Conservation (phyloP, 2,888 invertebrate genomes). For the Pseudococcus viburni region DNA sequence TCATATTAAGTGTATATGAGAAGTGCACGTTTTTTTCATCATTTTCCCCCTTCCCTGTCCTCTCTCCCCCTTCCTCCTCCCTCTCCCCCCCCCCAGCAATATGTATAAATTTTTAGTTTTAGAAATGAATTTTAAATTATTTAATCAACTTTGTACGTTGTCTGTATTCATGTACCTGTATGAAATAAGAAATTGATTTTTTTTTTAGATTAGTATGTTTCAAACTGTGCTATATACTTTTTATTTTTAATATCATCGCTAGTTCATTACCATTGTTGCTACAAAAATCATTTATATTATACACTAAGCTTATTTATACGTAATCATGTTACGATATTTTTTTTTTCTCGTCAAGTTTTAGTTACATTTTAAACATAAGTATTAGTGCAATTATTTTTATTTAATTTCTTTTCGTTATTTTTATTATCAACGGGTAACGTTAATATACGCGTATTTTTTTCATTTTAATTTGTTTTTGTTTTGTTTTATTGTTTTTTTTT, state of each 20-base stretch:
- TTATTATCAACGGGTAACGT: conserved; percentile 51
- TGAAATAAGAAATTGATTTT: conserved; percentile 35
- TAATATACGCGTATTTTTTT: conserved; percentile 51
- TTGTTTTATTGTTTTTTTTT: conserved; percentile 53
- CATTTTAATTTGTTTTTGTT: conserved; percentile 42
- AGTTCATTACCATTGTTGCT: conserved; percentile 61
- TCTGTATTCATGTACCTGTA: conserved; percentile 58
- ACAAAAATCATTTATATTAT: conserved; percentile 55
- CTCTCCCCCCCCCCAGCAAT: neutral
- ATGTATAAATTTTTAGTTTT: conserved; percentile 54
- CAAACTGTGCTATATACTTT: conserved; percentile 44
- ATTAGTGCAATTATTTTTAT: conserved; percentile 64
- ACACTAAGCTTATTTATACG: conserved; percentile 56
- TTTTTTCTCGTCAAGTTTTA: conserved; percentile 58
- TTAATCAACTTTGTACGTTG: conserved; percentile 59
- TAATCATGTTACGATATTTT: conserved; percentile 49
- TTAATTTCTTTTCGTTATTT: conserved; percentile 60
- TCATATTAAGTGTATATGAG: conserved; percentile 57
- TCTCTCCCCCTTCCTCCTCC: too few species aligned
- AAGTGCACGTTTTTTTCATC: conserved; percentile 49
- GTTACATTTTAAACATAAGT: conserved; percentile 59
- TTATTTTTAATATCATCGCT: conserved; percentile 62
- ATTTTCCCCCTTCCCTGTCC: neutral
- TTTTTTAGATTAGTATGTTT: conserved; percentile 44
- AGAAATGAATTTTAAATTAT: conserved; percentile 29